phyloP scores from a whole-genome alignment of 2,797 vertebrate species.

The Notolabrus celidotus region DNA sequence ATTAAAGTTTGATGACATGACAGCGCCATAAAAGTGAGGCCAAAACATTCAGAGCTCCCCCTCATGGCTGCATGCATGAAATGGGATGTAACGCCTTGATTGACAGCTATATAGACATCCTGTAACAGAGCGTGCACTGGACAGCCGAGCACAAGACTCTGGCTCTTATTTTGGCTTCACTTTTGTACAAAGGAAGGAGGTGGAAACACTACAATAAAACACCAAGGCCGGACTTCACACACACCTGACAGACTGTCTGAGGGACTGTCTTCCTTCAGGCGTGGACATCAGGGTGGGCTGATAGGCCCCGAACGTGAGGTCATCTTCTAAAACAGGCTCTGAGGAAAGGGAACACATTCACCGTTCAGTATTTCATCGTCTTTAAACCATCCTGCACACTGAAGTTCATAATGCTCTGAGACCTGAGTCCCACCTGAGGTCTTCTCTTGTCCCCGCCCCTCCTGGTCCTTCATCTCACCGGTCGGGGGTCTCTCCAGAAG shows the following conservation, averaged over 20 bases:
- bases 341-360: neutral
- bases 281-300: constrained; percentile 86
- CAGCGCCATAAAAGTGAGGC: too few species aligned
- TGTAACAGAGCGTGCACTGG: too few species aligned
- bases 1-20: too few species aligned
- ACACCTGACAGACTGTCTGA: constrained; percentile 89
- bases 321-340: constrained; percentile 81
- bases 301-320: constrained; percentile 89
- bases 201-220: neutral
- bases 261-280: constrained; percentile 83
- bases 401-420: neutral
- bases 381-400: neutral
- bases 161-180: too few species aligned
- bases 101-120: too few species aligned
- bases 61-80: too few species aligned
- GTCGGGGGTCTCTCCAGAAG: constrained; percentile 78
- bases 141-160: too few species aligned
- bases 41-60: too few species aligned
- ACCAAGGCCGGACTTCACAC: neutral
- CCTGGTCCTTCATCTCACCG: constrained; percentile 80
- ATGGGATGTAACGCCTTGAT: too few species aligned
- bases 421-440: constrained; percentile 79
- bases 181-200: too few species aligned
- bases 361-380: neutral
- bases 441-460: constrained; percentile 80